Evolutionary conservation across 2,797 vertebrate species (phyloP).

Genomic region (Pseudopleuronectes americanus): DNA sequence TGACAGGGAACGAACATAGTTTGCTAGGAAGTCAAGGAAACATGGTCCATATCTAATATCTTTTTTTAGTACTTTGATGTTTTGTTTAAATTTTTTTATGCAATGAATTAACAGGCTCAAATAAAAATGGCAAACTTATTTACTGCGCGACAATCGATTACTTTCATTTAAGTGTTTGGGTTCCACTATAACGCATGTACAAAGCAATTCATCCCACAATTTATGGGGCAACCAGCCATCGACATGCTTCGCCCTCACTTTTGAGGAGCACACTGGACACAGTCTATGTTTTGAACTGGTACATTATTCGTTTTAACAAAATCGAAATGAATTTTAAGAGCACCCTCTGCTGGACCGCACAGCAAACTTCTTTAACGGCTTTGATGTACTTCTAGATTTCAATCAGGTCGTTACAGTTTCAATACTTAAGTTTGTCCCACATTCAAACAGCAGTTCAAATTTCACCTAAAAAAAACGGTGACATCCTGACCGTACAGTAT

Average conservation of each 20-base stretch:
- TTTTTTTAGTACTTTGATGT: no score
- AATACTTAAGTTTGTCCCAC: background rate
- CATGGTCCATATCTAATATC: background rate
- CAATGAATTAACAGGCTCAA: no score
- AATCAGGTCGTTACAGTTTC: background rate
- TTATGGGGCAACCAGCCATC: no score
- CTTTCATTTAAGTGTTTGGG: no score
- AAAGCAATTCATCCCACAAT: no score
- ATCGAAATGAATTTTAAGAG: background rate
- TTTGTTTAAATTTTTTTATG: no score
- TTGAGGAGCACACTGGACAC: no score
- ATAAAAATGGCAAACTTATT: no score
- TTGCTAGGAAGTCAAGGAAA: conserved; percentile 22
- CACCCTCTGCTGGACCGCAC: conserved; percentile 1
- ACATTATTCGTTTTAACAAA: background rate
- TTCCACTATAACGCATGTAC: no score
- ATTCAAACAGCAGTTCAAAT: background rate
- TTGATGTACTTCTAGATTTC: no score
- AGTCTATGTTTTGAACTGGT: background rate
- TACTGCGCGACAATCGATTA: no score
- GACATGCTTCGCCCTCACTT: no score
- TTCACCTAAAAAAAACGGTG: background rate
- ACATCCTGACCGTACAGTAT: conserved; percentile 17
- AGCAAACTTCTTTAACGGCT: background rate
- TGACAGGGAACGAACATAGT: conserved; percentile 40